Percentiles rank a stretch among this genome's conserved stretches.
Evolutionary conservation across 1,140 invertebrate species (phyloP).

Genomic region (Steinernema khuongi): DNA sequence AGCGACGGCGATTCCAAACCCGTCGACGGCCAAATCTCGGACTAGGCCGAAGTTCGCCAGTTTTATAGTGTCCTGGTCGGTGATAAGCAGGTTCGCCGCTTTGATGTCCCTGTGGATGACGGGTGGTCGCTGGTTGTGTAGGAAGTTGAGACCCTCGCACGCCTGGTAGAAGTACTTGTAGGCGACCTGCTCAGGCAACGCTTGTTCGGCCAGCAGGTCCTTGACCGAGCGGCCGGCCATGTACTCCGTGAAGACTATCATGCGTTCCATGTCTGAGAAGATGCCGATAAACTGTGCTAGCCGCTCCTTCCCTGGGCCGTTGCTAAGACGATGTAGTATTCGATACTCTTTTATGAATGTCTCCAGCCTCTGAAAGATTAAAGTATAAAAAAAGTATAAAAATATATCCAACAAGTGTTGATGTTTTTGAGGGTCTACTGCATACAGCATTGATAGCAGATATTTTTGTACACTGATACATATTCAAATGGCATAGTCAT

Average conservation of each 20-base stretch:
- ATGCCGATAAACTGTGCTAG: slow-evolving; percentile 35
- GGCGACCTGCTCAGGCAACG: slow-evolving; percentile 26
- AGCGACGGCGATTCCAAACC: slow-evolving; percentile 36
- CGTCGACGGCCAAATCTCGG: slow-evolving; percentile 36
- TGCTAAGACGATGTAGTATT: slow-evolving; percentile 28
- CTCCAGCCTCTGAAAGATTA: slow-evolving; percentile 31
- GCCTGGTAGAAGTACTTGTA: slow-evolving; percentile 38
- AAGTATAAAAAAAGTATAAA: no score
- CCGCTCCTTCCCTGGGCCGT: slow-evolving; percentile 21
- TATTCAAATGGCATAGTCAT: no score
- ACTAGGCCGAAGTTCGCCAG: slow-evolving; percentile 38
- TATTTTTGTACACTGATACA: no score
- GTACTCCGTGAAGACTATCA: slow-evolving; percentile 32
- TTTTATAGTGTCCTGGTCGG: slow-evolving; percentile 33
- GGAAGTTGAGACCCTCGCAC: slow-evolving; percentile 27
- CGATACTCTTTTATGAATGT: slow-evolving; percentile 33
- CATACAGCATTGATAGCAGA: no score
- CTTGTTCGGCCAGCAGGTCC: slow-evolving; percentile 19
- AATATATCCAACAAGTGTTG: no score
- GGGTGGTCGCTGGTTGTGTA: slow-evolving; percentile 28
- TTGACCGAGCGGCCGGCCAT: slow-evolving; percentile 31
- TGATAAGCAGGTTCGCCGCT: slow-evolving; percentile 35
- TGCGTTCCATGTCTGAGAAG: slow-evolving; percentile 22
- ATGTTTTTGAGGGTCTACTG: no score
- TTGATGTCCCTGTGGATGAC: slow-evolving; percentile 38